Evolutionary conservation across 2,113 vertebrate species (phyloP).

Genomic region (Alligator mississippiensis): DNA sequence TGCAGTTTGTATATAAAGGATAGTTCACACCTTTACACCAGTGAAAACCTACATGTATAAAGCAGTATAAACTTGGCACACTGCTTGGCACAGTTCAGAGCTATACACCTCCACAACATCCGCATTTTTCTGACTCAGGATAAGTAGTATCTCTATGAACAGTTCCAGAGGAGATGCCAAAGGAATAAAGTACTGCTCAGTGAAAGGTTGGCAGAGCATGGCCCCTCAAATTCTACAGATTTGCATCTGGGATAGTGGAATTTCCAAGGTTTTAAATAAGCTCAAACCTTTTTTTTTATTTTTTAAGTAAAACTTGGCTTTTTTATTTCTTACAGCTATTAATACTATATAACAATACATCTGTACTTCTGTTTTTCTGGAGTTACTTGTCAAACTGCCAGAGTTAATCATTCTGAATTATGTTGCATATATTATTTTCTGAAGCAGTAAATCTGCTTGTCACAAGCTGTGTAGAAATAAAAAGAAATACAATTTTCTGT

Average conservation of each 20-base stretch:
- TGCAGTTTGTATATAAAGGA: background rate
- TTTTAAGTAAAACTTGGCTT: background rate
- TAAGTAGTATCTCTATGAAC: background rate
- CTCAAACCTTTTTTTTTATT: background rate
- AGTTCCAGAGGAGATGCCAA: background rate
- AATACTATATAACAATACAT: background rate
- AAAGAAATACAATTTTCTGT: background rate
- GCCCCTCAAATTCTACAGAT: background rate
- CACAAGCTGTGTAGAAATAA: background rate
- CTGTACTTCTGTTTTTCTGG: background rate
- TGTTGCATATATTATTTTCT: background rate
- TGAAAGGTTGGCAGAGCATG: background rate
- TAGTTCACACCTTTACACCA: constrained; percentile 4
- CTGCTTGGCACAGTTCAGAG: constrained; percentile 8
- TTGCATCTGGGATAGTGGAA: background rate
- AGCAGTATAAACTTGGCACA: constrained; percentile 13
- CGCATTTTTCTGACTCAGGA: background rate
- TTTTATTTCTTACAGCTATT: background rate
- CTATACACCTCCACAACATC: background rate
- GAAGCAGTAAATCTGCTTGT: background rate
- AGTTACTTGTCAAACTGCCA: too few relatives aligned
- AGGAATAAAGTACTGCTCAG: background rate
- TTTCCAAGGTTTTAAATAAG: background rate
- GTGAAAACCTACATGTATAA: constrained; percentile 46
- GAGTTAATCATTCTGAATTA: background rate